Base-by-base conservation (phyloP, 2,888 invertebrate genomes). In the Argyra leucocephala region DNA sequence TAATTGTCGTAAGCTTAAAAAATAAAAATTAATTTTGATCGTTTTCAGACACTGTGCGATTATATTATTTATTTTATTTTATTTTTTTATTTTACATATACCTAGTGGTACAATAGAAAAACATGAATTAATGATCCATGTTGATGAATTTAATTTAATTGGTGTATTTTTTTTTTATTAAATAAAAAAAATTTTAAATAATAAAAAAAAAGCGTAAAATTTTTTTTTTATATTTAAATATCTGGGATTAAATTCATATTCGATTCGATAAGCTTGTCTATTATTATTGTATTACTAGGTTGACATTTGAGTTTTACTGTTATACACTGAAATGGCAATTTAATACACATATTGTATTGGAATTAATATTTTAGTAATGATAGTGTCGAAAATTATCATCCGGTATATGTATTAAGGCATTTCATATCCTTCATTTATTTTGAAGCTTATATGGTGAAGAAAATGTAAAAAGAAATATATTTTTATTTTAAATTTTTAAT, bases 71-170 rank as follows among this genome's bases (percentile, higher is more conserved):
- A 48, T 48, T 48, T 48, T 48, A 48, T 48, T 9, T 48, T 48
- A 18, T 18, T 1, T 48, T 3, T 3, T 48, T 48, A 5, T 18
- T 48, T 48, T 48, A n/a, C 48, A 18, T 48, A 5, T 18, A 48
- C 18, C 5, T 18, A 48, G 5, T 15, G 18, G 5, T 48, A 48
- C 48, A 48, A 48, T 12, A 37, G 18, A 48, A 48, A 48, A 48
- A 48, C 12, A 48, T 48, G 48, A 48, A n/a, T 48, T 48, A 48
- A 48, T 48, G 48, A 48, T 48, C 48, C 48, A 48, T 48, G 48
- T 48, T 48, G 18, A 48, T 48, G n/a, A 48, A 48, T 48, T 48
- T 48, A 48, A 48, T 48, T n/a, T 48, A 48, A 48, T 48, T 48
- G 48, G 5, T 48, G n/a, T 48, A 48, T 18, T 48, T 48, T 48